Evolutionary conservation across 2,888 invertebrate genomes (phyloP), one percentile per base, ranked within the genome.

Genomic region (Euphydryas editha): DNA sequence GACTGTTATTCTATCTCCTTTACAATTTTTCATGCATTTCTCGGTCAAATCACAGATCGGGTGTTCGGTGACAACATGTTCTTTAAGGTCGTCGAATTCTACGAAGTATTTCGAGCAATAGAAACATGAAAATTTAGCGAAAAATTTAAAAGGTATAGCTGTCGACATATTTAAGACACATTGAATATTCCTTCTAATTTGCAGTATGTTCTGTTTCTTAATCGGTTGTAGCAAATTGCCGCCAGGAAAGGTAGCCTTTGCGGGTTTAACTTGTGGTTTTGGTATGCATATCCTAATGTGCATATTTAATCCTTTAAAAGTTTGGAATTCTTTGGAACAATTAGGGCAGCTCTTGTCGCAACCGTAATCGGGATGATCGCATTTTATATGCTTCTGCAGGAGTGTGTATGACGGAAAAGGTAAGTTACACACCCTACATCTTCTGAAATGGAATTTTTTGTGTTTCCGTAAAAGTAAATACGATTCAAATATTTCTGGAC

Each of bases 121-220:
- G 70, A 92, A 92, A 61, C 92, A 92, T 1, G 83, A 81, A 60
- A 79, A 92, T 65, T 85, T 88, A 0, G 86, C 82, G 67, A 89
- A 86, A 69, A 88, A 92, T 69, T 86, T 87, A 58, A 92, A 92
- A 0, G 92, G 92, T 3, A 86, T 72, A 0, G 88, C 92, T 0
- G 88, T 90, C 0, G 92, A 90, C 88, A 88, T 90, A 68, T 91
- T 92, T 0, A 92, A 71, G 1, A 92, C 85, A 60, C 82, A 85
- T 64, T 83, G 82, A 44, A 92, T 91, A 65, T 92, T 92, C 64
- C 84, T 79, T 17, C 92, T 74, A 11, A 91, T 88, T 73, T 83
- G 84, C n/a, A 74, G 42, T 0, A 87, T 73, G 30, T 90, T 85
- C 59, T 82, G 84, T 55, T 85, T 84, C 69, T 81, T 86, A 64